phyloP scores from a whole-genome alignment of 2,888 invertebrate genomes.

The Oeneis ivallda region DNA sequence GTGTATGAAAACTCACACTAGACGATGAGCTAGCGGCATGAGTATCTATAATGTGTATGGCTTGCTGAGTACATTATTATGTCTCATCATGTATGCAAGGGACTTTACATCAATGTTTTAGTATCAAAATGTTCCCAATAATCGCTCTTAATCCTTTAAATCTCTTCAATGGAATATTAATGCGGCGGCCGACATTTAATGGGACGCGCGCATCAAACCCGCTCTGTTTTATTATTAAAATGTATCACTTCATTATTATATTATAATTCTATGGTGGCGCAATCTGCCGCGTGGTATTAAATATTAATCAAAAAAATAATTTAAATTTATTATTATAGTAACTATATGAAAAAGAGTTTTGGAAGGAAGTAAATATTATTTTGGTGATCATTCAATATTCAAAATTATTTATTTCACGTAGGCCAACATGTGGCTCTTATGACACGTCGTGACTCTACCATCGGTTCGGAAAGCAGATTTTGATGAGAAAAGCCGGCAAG shows the following conservation, averaged over 20 bases:
- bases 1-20: too few relatives aligned
- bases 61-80: too few relatives aligned
- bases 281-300: slow-evolving; percentile 15
- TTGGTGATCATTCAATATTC: too few relatives aligned
- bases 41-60: too few relatives aligned
- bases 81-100: too few relatives aligned
- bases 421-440: too few relatives aligned
- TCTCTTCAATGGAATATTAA: slow-evolving; percentile 32
- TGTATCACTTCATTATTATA: slow-evolving; percentile 27
- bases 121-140: background rate
- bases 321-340: slow-evolving; percentile 5
- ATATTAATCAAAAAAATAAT: slow-evolving; percentile 14
- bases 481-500: too few relatives aligned
- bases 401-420: too few relatives aligned
- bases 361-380: background rate
- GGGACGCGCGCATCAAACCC: slow-evolving; percentile 27
- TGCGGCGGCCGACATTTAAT: slow-evolving; percentile 31
- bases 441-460: too few relatives aligned
- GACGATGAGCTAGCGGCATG: too few relatives aligned
- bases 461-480: too few relatives aligned
- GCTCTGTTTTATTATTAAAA: slow-evolving; percentile 35
- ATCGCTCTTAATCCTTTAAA: background rate
- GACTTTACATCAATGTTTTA: background rate
- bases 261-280: slow-evolving; percentile 17
- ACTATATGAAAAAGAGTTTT: background rate